Evolutionary conservation across 2,113 vertebrate species (phyloP).

Genomic region (Spea bombifrons): DNA sequence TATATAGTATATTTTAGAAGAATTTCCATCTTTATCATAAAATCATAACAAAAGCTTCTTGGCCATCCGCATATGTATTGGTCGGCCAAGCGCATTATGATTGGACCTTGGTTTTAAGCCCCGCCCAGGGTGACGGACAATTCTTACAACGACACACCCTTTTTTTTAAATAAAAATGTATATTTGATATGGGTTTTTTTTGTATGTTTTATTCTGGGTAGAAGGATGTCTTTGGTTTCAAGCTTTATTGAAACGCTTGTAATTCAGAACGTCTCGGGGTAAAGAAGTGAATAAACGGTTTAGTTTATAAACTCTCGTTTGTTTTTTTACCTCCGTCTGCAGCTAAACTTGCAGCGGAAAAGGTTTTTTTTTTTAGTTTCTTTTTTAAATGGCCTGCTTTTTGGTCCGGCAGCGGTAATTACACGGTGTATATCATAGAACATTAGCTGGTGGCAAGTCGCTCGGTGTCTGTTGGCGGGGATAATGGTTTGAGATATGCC

Average conservation of each 20-base stretch:
- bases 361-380: neutral
- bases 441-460: slow-evolving; percentile 14
- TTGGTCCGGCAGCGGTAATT: slow-evolving; percentile 7
- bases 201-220: too few relatives aligned
- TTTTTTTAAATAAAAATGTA: too few relatives aligned
- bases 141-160: too few relatives aligned
- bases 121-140: too few relatives aligned
- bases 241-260: neutral
- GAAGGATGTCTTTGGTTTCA: too few relatives aligned
- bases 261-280: slow-evolving; percentile 20
- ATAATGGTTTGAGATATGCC: slow-evolving; percentile 13
- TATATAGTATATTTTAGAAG: too few relatives aligned
- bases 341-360: slow-evolving; percentile 30
- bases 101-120: too few relatives aligned
- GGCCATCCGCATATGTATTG: too few relatives aligned
- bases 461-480: neutral
- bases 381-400: slow-evolving; percentile 1
- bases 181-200: too few relatives aligned
- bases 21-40: too few relatives aligned
- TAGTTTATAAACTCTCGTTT: slow-evolving; percentile 63
- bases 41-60: too few relatives aligned
- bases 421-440: slow-evolving; percentile 27
- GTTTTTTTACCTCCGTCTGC: slow-evolving; percentile 45
- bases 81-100: too few relatives aligned
- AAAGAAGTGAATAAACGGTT: slow-evolving; percentile 63